Percentiles rank a stretch among this genome's conserved stretches.
Evolutionary conservation across 2,113 vertebrate genomes (phyloP).

Genomic region (Formicarius rufipectus): DNA sequence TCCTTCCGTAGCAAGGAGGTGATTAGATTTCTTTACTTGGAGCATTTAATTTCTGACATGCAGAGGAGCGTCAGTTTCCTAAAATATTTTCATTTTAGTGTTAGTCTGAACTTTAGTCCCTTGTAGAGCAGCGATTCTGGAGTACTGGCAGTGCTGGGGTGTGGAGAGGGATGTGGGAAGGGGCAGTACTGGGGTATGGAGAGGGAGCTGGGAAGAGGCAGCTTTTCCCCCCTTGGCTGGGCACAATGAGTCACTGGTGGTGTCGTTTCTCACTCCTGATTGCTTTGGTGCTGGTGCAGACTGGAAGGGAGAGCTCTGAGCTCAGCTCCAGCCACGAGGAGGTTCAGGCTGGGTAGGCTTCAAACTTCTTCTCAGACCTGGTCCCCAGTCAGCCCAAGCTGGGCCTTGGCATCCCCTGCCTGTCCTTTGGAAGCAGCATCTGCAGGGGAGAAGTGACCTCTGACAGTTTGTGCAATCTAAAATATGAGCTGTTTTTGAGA

Average conservation of each 20-base stretch:
- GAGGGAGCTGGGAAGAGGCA: background rate
- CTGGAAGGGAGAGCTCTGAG: background rate
- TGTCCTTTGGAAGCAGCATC: accelerated
- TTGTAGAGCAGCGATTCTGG: background rate
- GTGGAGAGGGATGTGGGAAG: background rate
- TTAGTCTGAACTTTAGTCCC: background rate
- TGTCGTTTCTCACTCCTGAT: background rate
- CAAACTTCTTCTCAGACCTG: background rate
- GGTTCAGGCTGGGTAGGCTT: background rate
- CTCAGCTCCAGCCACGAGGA: background rate
- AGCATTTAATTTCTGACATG: background rate
- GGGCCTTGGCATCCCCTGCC: background rate
- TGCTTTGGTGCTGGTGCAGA: background rate
- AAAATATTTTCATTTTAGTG: background rate
- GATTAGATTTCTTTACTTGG: background rate
- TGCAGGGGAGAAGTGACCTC: background rate
- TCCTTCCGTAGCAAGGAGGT: background rate
- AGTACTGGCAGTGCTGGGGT: background rate
- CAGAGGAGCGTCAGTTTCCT: background rate
- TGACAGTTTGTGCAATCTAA: background rate
- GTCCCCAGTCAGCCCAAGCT: background rate
- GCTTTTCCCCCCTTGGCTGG: background rate
- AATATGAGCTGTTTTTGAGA: background rate
- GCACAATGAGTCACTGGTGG: background rate
- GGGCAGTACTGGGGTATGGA: background rate